phyloP scores from a whole-genome alignment of 2,113 vertebrate species.

The Porphyrio hochstetteri region DNA sequence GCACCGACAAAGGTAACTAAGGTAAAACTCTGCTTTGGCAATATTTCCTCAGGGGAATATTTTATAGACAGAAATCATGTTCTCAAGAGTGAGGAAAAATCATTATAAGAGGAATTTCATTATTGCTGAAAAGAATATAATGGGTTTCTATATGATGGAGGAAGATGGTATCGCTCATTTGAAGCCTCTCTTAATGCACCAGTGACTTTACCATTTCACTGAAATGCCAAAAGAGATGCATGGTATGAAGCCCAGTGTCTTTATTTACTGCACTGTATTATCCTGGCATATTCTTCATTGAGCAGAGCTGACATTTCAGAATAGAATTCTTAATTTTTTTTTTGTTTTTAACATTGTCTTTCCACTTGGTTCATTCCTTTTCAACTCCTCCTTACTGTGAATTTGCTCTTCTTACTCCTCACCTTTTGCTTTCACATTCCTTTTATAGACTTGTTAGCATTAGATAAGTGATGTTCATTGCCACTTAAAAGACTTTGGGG shows the following conservation, averaged over 20 bases:
- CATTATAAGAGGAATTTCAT: conserved; percentile 37
- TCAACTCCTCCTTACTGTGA: conserved; percentile 42
- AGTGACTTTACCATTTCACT: conserved; percentile 41
- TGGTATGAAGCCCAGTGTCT: conserved; percentile 19
- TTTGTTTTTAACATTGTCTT: conserved; percentile 1
- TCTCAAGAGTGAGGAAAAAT: conserved; percentile 20
- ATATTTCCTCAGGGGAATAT: conserved; percentile 6
- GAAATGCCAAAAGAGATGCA: conserved; percentile 47
- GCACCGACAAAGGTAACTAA: conserved; percentile 22
- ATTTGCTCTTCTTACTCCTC: conserved; percentile 30
- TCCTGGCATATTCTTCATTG: neutral
- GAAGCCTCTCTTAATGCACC: conserved; percentile 38
- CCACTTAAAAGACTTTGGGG: conserved; percentile 31
- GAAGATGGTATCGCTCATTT: conserved; percentile 30
- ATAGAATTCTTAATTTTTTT: neutral
- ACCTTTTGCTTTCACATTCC: conserved; percentile 32
- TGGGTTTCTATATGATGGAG: neutral
- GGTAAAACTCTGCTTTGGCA: neutral
- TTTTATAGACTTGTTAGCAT: conserved; percentile 58
- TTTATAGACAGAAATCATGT: neutral
- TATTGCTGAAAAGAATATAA: conserved; percentile 15
- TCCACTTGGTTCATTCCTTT: conserved; percentile 36
- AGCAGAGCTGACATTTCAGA: conserved; percentile 30
- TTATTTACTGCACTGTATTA: conserved; percentile 2
- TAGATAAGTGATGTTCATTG: conserved; percentile 38